Base-by-base conservation (phyloP, 2,888 invertebrate species). In the Dendrolimus pini region DNA sequence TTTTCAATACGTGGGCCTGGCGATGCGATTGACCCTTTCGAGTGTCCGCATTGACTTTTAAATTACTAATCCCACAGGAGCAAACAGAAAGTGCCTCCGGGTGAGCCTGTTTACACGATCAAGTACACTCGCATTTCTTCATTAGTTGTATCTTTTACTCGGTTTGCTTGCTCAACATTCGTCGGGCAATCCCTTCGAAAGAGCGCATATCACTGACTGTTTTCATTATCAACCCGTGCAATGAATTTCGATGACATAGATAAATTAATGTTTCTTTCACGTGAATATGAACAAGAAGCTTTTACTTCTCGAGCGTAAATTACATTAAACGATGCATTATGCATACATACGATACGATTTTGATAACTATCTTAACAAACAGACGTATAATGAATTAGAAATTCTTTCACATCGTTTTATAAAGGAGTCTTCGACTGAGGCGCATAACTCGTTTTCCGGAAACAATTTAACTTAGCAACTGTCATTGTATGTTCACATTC, bases 1-100 rank as follows among this genome's bases (percentile, higher is more conserved):
- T 89, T 90, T 89, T 89, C 89, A 89, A 89, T 89, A 89, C 85
- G 78, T 79, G 75, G 82, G 78, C 70, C 76, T 80, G 75, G 77
- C 82, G 78, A 80, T 82, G 80, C 88, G 89, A 89, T 88, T 89
- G 89, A 89, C 89, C 89, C 88, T 88, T 87, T 85, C 76, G 86
- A 89, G 89, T 89, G 87, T 90, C 86, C 85, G 86, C 89, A 90
- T 90, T 90, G 89, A 90, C 90, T 90, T 90, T 90, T 90, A 90
- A 90, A 90, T 90, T 90, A 88, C 86, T 89, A 89, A 90, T 89
- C 88, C 85, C 83, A 88, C 82, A 85, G 76, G 87, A 79, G 84
- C 76, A 88, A 88, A 89, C 81, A 87, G 84, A 80, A 80, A 80
- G 77, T 70, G 82, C 80, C 85, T 80, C 76, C 72, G 81, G 81